phyloP scores from a whole-genome alignment of 2,113 vertebrate species.

The Megaceryle maxima region DNA sequence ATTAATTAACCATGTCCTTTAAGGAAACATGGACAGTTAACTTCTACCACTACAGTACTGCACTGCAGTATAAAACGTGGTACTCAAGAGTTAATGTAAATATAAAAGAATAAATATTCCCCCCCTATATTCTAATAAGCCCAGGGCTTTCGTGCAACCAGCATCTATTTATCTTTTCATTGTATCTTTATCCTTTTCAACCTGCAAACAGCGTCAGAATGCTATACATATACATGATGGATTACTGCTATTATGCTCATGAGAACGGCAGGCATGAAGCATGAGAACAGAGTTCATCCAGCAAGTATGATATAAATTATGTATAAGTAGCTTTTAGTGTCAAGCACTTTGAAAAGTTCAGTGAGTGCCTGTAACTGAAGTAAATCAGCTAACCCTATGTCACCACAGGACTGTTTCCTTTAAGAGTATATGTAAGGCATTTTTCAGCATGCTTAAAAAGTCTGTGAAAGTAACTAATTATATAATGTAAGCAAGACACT shows the following conservation, averaged over 20 bases:
- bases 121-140: background rate
- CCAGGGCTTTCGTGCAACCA: background rate
- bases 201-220: background rate
- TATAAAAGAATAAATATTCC: background rate
- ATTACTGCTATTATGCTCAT: conserved; percentile 34
- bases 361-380: background rate
- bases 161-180: background rate
- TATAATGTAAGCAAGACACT: background rate
- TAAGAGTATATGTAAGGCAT: background rate
- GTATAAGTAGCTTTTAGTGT: conserved; percentile 39
- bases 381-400: background rate
- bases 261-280: conserved; percentile 12
- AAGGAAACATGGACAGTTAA: background rate
- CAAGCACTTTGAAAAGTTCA: background rate
- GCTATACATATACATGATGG: background rate
- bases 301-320: conserved; percentile 41
- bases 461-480: background rate
- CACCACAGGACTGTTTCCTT: background rate
- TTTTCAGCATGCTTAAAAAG: background rate
- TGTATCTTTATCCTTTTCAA: background rate
- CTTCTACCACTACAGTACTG: background rate
- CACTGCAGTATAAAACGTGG: background rate
- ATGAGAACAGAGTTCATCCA: conserved; percentile 34
- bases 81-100: background rate
- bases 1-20: background rate